Base-by-base conservation (phyloP, 2,797 vertebrate species). In the Streptopelia turtur region DNA sequence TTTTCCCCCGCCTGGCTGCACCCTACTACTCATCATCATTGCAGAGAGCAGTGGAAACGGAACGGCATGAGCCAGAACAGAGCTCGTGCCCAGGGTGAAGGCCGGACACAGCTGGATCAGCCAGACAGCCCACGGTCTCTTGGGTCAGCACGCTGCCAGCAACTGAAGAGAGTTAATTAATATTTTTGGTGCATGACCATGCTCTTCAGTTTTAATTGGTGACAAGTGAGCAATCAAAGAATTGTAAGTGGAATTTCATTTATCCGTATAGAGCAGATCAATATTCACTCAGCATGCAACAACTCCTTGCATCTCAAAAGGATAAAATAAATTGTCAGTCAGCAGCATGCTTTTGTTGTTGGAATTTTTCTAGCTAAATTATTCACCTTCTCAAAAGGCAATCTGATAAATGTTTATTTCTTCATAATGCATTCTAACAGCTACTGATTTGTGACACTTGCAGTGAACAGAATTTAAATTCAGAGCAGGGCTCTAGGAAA, bases 391-490 rank as follows among this genome's bases (percentile, higher is more conserved):
- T 97, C 77, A 59, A 97, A 98, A 97, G 96, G 89, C 96, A 96
- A 97, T 97, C 96, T 98, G 96, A 97, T 96, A 98, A 98, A 97
- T 96, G 94, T 96, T 97, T 97, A 96, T 98, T 98, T 97, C 91
- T 97, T 97, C 95, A 96, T 97, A 97, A 97, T 94, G 89, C 83
- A 92, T 97, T 97, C 97, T 90, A 97, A 95, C 94, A 95, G 75
- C 95, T 43, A 35, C 95, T 96, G 85, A 97, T 97, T 97, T 64
- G 41, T 96, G 96, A 97, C 95, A 94, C 88, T 94, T 24, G 33
- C 82, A 87, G 72, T 56, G 88, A 92, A 90, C 24, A 57, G 92
- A 95, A 97, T 98, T 95, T 80, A 94, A 96, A 97, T 95, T 93
- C 76, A 47, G 78, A 91, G 33, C 23, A 63, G 47, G 45, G 65